Percentiles rank a stretch among this genome's conserved stretches.
Conservation (phyloP, 2,113 vertebrate genomes). For the Colius striatus region DNA sequence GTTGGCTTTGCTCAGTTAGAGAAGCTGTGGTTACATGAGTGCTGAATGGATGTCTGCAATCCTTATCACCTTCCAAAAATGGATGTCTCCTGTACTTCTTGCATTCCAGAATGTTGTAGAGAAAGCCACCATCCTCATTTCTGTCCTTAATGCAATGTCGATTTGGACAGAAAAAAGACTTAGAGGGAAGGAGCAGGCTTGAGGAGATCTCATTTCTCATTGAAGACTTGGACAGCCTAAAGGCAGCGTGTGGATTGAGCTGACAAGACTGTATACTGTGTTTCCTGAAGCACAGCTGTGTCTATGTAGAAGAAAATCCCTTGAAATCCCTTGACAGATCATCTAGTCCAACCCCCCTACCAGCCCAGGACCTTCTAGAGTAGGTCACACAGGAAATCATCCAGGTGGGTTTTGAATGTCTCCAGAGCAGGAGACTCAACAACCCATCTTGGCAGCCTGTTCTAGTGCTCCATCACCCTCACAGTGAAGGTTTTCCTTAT, state of each 20-base stretch:
- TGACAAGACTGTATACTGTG: background rate
- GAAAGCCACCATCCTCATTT: background rate
- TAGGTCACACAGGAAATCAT: too few species aligned
- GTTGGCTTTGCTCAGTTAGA: background rate
- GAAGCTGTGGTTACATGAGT: background rate
- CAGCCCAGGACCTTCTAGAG: too few species aligned
- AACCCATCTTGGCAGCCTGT: too few species aligned
- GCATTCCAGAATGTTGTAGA: background rate
- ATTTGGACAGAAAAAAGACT: background rate
- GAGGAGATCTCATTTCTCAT: background rate
- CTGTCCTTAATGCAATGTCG: background rate
- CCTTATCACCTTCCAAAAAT: background rate
- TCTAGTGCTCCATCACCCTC: too few species aligned
- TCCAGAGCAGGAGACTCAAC: too few species aligned
- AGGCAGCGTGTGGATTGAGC: background rate
- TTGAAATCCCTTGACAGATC: too few species aligned
- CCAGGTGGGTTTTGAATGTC: too few species aligned
- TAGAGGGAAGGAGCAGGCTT: background rate
- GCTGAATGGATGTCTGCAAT: background rate
- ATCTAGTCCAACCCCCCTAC: too few species aligned
- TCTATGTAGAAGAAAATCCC: rapidly evolving
- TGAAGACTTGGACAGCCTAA: background rate
- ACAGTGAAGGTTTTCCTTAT: too few species aligned
- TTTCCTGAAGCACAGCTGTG: background rate
- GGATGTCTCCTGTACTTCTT: background rate